Evolutionary conservation across 2,888 invertebrate genomes (phyloP).

Genomic region (Folsomia manolachei): DNA sequence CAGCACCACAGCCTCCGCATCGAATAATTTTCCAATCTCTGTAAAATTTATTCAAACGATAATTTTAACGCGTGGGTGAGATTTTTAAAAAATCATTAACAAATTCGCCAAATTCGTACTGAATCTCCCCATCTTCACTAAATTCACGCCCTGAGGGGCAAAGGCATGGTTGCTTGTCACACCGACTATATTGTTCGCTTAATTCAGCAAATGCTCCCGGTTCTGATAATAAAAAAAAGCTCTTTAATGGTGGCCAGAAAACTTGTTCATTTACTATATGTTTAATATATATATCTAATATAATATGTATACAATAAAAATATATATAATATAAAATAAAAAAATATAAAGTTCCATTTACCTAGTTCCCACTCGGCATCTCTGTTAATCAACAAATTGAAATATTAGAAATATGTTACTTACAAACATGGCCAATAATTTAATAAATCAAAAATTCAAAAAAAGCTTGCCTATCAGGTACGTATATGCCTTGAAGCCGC

Average conservation of each 20-base stretch:
- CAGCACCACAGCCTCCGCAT: slow-evolving; percentile 60
- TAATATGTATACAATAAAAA: too few relatives aligned
- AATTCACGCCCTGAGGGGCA: slow-evolving; percentile 62
- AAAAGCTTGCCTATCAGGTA: slow-evolving; percentile 61
- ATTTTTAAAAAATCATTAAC: not conserved
- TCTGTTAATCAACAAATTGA: too few relatives aligned
- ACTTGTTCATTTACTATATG: too few relatives aligned
- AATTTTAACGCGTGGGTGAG: not conserved
- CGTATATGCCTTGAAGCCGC: slow-evolving; percentile 68
- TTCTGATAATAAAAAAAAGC: too few relatives aligned
- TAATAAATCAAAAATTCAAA: slow-evolving; percentile 19
- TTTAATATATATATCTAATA: too few relatives aligned
- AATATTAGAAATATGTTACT: too few relatives aligned
- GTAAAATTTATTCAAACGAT: slow-evolving; percentile 4
- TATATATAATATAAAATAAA: too few relatives aligned
- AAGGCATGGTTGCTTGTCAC: slow-evolving; percentile 62
- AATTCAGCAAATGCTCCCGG: slow-evolving; percentile 74
- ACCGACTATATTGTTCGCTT: slow-evolving; percentile 62
- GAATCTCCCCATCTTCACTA: slow-evolving; percentile 43
- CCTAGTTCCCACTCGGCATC: slow-evolving; percentile 87
- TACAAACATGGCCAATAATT: not conserved
- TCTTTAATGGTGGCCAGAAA: too few relatives aligned
- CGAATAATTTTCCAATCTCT: slow-evolving; percentile 60
- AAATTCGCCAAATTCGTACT: not conserved
- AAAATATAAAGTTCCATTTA: too few relatives aligned